Base-by-base conservation (phyloP, 1,140 invertebrate species). In the Hormaphis cornu region DNA sequence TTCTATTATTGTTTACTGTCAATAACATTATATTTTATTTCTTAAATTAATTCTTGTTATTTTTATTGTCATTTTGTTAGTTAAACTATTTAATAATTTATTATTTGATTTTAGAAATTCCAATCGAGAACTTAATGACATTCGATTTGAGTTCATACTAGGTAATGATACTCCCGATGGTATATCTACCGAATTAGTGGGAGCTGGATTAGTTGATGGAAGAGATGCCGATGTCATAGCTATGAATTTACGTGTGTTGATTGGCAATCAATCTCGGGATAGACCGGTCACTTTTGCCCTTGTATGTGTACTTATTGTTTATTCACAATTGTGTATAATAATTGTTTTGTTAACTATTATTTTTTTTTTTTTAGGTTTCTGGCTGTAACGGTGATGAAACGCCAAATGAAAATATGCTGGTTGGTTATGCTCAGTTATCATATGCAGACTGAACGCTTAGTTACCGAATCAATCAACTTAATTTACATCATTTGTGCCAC, bases 351-450 rank as follows among this genome's bases (percentile, higher is more conserved):
- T 5, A 30, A 69, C 44, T 33, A 18, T 14, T 53, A 30, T 50
- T 59, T 72, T 75, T 75, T 73, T 75, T 72, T 74, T 84, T 84
- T 69, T 80, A 93, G 90, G 93, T 87, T 79, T 91, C 91, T 37
- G 87, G 87, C 53, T 84, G 86, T 73, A 87, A 86, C 71, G 82
- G 84, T 22, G 89, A 88, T 75, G 93, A 96, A 83, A 84, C 88
- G 24, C 86, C 90, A 18, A 95, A 97, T 80, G 95, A 98, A 77
- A 93, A 94, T 74, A 89, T 93, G 10, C 82, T 98, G 70, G 87
- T 97, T 76, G 96, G 95, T 75, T 98, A 90, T 84, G 96, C 96
- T 77, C 94, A 98, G 81, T 88, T 98, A 74, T 95, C 94, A 42
- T 88, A 95, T 76, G 88, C 88, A 20, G 90, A 93, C 81, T 93